Evolutionary conservation across 2,888 invertebrate genomes (phyloP), one percentile per base, ranked within the genome.

Genomic region (Drosophila nigritarsus): DNA sequence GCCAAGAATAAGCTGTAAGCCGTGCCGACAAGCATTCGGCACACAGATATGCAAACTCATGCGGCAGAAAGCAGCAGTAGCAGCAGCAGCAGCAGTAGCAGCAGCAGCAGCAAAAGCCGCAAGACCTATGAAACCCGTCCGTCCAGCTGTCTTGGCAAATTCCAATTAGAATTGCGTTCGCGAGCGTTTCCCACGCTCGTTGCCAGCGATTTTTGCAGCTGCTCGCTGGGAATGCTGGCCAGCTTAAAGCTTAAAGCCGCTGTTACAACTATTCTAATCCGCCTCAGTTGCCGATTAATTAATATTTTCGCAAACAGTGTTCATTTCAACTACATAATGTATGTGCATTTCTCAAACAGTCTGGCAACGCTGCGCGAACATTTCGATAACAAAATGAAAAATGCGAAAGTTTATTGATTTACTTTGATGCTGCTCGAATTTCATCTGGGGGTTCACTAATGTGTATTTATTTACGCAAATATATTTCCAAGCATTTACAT

Each of bases 211-310:
- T 51, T 60, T 53, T 73, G 80, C 80, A 67, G 80, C 71, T 71
- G 80, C 59, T 80, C 63, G 51, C 40, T 32, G 51, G 61, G 60
- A 65, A 67, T 80, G 76, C 62, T 68, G 66, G 48, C 75, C 87
- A 68, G 65, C 81, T 73, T 73, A 65, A 61, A 71, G 73, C 81
- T 72, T 73, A 65, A 61, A 71, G 73, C 61, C 56, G 56, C 55
- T n/a, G 40, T 67, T 58, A 34, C 72, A 36, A 67, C 62, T 83
- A 87, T 83, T 88, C 87, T 83, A 88, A 86, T 86, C 73, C 61
- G 72, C 30, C 67, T 65, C 62, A 68, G 58, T 65, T 75, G 69
- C 64, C 70, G 65, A 65, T 88, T 81, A 83, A 87, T 89, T 89
- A 67, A 68, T 49, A 40, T 34, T 29, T 32, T 29, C 9, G 45